Conservation (phyloP, 2,797 vertebrate species). For the Mormyrus proboscirostris region DNA sequence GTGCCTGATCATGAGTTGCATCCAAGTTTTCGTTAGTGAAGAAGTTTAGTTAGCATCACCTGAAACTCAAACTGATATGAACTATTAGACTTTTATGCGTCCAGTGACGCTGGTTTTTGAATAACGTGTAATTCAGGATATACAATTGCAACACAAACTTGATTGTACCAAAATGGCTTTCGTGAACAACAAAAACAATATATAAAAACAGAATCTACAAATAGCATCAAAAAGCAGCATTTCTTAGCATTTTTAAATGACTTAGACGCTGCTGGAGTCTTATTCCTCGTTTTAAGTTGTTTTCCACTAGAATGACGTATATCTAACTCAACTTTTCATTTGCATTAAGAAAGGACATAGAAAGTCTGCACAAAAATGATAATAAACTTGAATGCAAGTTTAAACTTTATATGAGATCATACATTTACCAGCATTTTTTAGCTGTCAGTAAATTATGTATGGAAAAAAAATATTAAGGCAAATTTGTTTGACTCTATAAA, state of each 20-base stretch:
- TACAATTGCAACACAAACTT: background rate
- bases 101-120: background rate
- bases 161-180: background rate
- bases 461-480: background rate
- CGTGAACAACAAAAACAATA: background rate
- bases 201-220: background rate
- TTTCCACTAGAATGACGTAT: background rate
- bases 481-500: background rate
- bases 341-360: background rate
- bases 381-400: slow-evolving; percentile 6
- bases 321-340: background rate
- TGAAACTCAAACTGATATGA: background rate
- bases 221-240: background rate
- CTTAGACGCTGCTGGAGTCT: background rate
- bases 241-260: background rate
- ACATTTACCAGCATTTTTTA: slow-evolving; percentile 4
- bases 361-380: slow-evolving; percentile 11
- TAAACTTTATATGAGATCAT: slow-evolving; percentile 5
- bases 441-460: background rate
- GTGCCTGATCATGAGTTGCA: background rate
- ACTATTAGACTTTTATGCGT: background rate
- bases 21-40: background rate
- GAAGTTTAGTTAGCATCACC: background rate
- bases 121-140: background rate
- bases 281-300: background rate